Evolutionary conservation across 2,797 vertebrate species (phyloP).

Genomic region (Brachyrhaphis roseni): DNA sequence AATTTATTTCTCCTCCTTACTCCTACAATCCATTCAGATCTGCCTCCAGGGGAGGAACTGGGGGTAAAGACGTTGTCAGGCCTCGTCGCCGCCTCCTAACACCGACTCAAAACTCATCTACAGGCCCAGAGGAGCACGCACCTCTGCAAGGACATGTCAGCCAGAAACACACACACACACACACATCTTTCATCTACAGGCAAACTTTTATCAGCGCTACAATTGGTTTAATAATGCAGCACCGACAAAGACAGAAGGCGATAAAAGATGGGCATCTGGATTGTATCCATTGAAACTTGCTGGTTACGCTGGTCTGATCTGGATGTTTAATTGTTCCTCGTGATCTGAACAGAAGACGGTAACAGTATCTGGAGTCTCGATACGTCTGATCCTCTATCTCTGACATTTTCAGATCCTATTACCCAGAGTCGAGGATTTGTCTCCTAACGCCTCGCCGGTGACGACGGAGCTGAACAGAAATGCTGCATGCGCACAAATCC

Average conservation of each 20-base stretch:
- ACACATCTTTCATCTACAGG: slow-evolving; percentile 41
- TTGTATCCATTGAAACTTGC: slow-evolving; percentile 46
- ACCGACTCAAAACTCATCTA: slow-evolving; percentile 63
- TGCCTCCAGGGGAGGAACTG: slow-evolving; percentile 78
- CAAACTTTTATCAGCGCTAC: slow-evolving; percentile 40
- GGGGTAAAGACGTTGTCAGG: slow-evolving; percentile 70
- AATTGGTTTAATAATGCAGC: slow-evolving; percentile 54
- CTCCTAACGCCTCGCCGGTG: slow-evolving; percentile 60
- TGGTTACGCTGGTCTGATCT: slow-evolving; percentile 3
- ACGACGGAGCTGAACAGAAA: slow-evolving; percentile 55
- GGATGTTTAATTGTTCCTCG: slow-evolving; percentile 61
- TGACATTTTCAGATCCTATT: slow-evolving; percentile 80
- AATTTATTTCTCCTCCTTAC: slow-evolving; percentile 83
- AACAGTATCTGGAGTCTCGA: slow-evolving; percentile 63
- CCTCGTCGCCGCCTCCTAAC: slow-evolving; percentile 61
- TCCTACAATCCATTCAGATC: slow-evolving; percentile 77
- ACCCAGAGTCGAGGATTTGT: slow-evolving; percentile 74
- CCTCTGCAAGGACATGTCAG: slow-evolving; percentile 63
- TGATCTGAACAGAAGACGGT: slow-evolving; percentile 53
- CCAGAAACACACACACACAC: slow-evolving; percentile 11
- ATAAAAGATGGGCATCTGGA: slow-evolving; percentile 29
- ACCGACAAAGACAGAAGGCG: slow-evolving; percentile 39
- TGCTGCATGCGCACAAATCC: slow-evolving; percentile 73
- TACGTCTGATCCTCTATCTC: slow-evolving; percentile 63
- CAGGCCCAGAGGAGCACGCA: slow-evolving; percentile 44